These are phyloP conservation scores for Okamejei kenojei DNA, from an alignment of 2,797 vertebrate species.

Conservation along the genomic window DNA sequence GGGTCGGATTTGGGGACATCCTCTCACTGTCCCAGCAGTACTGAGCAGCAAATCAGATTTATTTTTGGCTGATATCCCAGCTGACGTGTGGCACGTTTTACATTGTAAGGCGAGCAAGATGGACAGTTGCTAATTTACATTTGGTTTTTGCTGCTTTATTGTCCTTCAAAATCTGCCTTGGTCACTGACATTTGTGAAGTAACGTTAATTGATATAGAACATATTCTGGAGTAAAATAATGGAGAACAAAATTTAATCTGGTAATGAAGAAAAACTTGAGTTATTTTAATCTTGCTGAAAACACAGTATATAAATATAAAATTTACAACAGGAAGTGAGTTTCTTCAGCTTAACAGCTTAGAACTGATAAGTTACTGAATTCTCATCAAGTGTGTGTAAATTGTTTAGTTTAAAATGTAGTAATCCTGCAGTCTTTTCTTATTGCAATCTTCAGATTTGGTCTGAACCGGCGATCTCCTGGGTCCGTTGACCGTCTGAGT, in stretches of 20 bases:
- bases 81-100: neutral
- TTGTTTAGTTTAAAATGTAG: neutral
- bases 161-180: neutral
- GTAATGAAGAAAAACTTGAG: neutral
- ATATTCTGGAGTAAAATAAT: neutral
- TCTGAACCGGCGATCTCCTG: slow-evolving; percentile 78
- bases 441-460: slow-evolving; percentile 66
- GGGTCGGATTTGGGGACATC: too few species aligned
- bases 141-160: neutral
- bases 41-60: neutral
- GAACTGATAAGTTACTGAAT: neutral
- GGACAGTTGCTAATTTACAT: neutral
- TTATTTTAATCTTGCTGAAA: neutral
- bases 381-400: neutral
- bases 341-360: neutral
- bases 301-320: neutral
- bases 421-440: neutral
- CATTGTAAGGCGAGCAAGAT: neutral
- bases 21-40: neutral
- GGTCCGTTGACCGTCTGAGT: slow-evolving; percentile 70
- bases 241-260: neutral
- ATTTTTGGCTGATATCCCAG: neutral
- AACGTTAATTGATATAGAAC: neutral
- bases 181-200: neutral
- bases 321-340: neutral